Evolutionary conservation across 2,888 invertebrate species (phyloP), one percentile per base, ranked within the genome.

Genomic region (Elysia crispata): DNA sequence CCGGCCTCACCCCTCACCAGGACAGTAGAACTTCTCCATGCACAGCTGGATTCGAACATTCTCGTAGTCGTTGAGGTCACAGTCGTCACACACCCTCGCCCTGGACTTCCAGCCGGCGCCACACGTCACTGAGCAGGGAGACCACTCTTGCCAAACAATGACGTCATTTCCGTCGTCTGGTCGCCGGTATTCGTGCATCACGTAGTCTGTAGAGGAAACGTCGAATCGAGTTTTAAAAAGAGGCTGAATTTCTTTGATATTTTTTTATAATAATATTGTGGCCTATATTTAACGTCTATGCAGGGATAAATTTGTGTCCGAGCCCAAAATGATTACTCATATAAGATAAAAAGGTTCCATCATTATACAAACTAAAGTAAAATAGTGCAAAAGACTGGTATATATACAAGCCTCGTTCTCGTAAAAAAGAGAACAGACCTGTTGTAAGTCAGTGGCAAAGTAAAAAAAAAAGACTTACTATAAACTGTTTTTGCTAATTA

Each of bases 51-150:
- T 85, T 79, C 86, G 86, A 20, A 85, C 84, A 70, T 87, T 87
- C 60, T 85, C 80, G 30, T 85, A 86, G 76, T 87, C 85, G 77
- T 86, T 88, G 50, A 79, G 82, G 79, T 87, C 87, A 82, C 89
- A 89, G 64, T 83, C 79, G 64, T 83, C 82, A 81, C 90, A 90
- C 1, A 83, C 73, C 67, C 87, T 84, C 79, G 84, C 87, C 67
- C 89, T 80, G 13, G 87, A 86, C 79, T 87, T 84, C 86, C 86
- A 87, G 1, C 90, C 90, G 0, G 87, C 86, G 0, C 90, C 89
- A 83, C 90, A 90, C 25, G 89, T 85, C 3, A 84, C 85, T 69
- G 86, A 87, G 79, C 90, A 90, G 0, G 85, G 83, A 33, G 87
- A 85, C 89, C 89, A 90, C 20, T 82, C 79, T 8, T 88, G 85